These are phyloP conservation scores for Synergus itoensis DNA, from an alignment of 2,888 invertebrate genomes.

Conservation along the genomic window DNA sequence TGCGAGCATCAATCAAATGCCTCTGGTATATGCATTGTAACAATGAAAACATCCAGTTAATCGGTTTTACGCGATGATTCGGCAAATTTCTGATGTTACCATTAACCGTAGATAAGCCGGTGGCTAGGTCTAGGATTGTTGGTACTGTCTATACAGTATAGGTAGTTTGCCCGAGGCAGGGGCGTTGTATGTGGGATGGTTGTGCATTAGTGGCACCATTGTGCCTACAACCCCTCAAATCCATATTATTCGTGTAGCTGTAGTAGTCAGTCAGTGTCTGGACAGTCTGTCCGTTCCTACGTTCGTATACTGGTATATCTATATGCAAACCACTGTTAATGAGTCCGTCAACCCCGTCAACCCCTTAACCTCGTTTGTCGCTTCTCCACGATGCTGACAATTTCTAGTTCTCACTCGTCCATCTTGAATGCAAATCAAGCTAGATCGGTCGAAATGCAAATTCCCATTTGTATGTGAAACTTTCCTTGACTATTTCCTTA, in stretches of 20 bases:
- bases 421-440: slow-evolving; percentile 69
- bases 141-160: slow-evolving; percentile 53
- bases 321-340: slow-evolving; percentile 77
- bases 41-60: not conserved
- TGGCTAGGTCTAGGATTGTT: slow-evolving; percentile 69
- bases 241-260: slow-evolving; percentile 73
- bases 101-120: slow-evolving; percentile 71
- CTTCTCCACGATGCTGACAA: slow-evolving; percentile 68
- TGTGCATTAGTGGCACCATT: slow-evolving; percentile 77
- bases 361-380: slow-evolving; percentile 74
- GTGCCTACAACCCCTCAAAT: slow-evolving; percentile 72
- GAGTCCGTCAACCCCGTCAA: slow-evolving; percentile 77
- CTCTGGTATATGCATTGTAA: not conserved
- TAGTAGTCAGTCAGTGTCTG: slow-evolving; percentile 73
- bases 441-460: slow-evolving; percentile 56
- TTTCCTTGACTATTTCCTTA: not conserved
- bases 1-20: not conserved
- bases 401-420: slow-evolving; percentile 68
- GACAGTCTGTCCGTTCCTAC: slow-evolving; percentile 56
- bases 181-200: slow-evolving; percentile 63
- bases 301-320: slow-evolving; percentile 66
- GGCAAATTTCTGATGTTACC: slow-evolving; percentile 17
- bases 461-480: slow-evolving; percentile 39
- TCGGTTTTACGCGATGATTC: not conserved
- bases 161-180: slow-evolving; percentile 68